Conservation (phyloP, 2,797 vertebrate species). For the Silurus aristotelis region DNA sequence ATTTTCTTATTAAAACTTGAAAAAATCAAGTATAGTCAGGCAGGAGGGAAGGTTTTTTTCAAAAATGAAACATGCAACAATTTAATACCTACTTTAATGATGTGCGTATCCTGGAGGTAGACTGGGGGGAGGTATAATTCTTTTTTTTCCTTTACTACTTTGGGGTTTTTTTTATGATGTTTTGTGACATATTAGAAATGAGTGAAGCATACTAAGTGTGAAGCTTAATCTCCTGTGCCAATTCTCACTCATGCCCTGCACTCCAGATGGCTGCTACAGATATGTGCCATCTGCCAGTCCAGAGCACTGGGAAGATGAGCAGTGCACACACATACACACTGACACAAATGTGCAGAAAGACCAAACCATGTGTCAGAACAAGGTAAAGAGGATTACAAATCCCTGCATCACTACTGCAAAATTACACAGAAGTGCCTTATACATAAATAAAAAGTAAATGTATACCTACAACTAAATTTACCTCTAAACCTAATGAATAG, state of each 20-base stretch:
- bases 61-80: no score
- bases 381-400: conserved; percentile 80
- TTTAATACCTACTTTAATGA: no score
- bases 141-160: no score
- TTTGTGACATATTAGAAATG: conserved; percentile 31
- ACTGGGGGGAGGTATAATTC: no score
- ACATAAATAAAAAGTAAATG: conserved; percentile 12
- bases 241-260: conserved; percentile 66
- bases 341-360: conserved; percentile 64
- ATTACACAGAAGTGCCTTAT: conserved; percentile 31
- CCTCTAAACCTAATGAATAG: background rate
- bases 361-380: conserved; percentile 74
- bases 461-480: background rate
- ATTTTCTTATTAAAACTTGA: no score
- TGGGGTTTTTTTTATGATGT: background rate
- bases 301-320: conserved; percentile 65
- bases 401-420: conserved; percentile 65
- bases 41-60: no score
- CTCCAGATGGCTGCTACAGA: conserved; percentile 77
- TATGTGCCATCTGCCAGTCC: conserved; percentile 77
- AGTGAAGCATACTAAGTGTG: conserved; percentile 52
- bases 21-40: no score
- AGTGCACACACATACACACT: conserved; percentile 71
- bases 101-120: no score
- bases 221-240: conserved; percentile 70